phyloP scores from a whole-genome alignment of 2,797 vertebrate species.

The Anguilla anguilla region DNA sequence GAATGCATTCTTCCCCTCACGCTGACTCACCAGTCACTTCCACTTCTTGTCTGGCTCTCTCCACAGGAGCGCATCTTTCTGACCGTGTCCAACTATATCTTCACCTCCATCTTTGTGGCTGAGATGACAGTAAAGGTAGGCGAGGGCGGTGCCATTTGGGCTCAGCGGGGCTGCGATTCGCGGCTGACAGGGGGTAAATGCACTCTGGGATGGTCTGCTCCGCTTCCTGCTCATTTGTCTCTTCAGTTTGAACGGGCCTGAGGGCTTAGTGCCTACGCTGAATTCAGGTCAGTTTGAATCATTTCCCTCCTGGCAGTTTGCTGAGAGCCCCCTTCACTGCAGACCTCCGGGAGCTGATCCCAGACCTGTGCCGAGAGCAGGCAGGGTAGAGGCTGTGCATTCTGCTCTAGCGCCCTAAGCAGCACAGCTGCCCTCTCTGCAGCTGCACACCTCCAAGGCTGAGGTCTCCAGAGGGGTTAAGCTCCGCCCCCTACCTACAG shows the following conservation, averaged over 20 bases:
- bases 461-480: background rate
- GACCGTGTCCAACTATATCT: conserved; percentile 96
- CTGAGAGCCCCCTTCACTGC: background rate
- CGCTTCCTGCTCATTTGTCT: conserved; percentile 12
- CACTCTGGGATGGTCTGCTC: background rate
- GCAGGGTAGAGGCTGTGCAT: background rate
- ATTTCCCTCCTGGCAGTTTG: background rate
- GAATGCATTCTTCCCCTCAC: conserved; percentile 31
- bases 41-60: conserved; percentile 43
- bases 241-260: background rate
- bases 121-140: conserved; percentile 97
- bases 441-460: background rate
- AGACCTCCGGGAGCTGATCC: conserved; percentile 1
- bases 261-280: conserved; percentile 23
- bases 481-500: background rate
- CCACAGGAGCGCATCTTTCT: conserved; percentile 93
- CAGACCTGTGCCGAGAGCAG: background rate
- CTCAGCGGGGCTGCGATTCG: conserved; percentile 20
- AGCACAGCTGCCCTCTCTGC: background rate
- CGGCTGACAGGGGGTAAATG: conserved; percentile 29
- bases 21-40: conserved; percentile 43
- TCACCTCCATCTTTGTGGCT: conserved; percentile 93
- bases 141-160: conserved; percentile 45
- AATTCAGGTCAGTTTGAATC: conserved; percentile 31
- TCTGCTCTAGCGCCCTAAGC: background rate